phyloP scores from a whole-genome alignment of 2,797 vertebrate genomes.

The Forpus xanthops region DNA sequence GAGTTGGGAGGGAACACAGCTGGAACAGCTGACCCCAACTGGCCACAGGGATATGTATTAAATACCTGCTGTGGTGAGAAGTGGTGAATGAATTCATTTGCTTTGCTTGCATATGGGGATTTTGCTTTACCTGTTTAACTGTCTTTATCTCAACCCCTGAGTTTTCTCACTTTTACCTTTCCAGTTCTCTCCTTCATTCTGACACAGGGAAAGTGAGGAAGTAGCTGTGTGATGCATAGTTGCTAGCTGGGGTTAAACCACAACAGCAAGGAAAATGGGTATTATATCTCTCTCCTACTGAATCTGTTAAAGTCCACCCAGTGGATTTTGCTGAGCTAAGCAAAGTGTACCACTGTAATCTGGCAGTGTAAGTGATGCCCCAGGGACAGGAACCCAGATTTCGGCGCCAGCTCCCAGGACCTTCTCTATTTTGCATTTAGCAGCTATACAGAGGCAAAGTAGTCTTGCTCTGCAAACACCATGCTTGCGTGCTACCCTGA shows the following conservation, averaged over 20 bases:
- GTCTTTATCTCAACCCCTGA: neutral
- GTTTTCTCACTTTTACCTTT: neutral
- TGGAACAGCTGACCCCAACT: neutral
- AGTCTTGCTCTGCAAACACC: neutral
- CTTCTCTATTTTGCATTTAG: neutral
- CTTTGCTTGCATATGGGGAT: neutral
- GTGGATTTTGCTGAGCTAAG: neutral
- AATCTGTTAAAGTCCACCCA: neutral
- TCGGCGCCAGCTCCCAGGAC: neutral
- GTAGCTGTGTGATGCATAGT: neutral
- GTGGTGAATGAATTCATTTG: neutral
- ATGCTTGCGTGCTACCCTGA: neutral
- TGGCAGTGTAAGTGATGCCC: fast-evolving
- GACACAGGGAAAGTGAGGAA: neutral
- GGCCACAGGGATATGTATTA: neutral
- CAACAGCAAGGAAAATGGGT: neutral
- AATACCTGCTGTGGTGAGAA: neutral
- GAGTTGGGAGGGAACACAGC: neutral
- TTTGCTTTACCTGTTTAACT: neutral
- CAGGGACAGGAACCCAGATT: neutral
- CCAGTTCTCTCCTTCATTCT: neutral
- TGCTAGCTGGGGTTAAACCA: neutral
- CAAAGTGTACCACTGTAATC: neutral
- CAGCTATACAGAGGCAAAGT: neutral
- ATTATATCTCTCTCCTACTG: neutral